Evolutionary conservation across 2,888 invertebrate species (phyloP), one percentile per base, ranked within the genome.

Genomic region (Ectemnius continuus): DNA sequence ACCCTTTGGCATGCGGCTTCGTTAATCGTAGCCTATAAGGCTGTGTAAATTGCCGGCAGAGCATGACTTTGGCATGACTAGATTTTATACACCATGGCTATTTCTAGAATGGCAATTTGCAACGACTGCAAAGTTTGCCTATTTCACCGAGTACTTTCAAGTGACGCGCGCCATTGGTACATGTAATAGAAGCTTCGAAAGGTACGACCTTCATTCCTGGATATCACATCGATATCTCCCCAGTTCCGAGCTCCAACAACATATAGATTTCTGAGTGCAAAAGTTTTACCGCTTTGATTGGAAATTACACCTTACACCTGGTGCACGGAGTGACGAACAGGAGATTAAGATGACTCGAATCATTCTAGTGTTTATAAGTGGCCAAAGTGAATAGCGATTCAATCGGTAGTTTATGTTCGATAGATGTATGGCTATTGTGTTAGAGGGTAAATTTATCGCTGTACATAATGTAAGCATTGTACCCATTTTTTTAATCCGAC

Each of bases 21-120:
- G 73, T 16, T 82, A 75, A 63, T 74, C 72, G 70, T 79, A 69
- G 77, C 62, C 67, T 70, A 74, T 72, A 62, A 57, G 74, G 61
- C 60, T 79, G 61, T 70, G 77, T 60, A 80, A 78, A 75, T 78
- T 73, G 36, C 36, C 36, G 36, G 67, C 47, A 70, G 76, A 82
- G 84, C 84, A 84, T 84, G 84, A 72, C 74, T 80, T 70, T 74
- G 14, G 78, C 78, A 78, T 77, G 77, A 67, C 14, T 78, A 69
- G 67, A 74, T 63, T 36, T 36, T 65, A 28, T 57, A 64, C 63
- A 52, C 36, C 36, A 36, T 56, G 20, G n/a, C n/a, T 67, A 16
- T 70, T 58, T 67, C 46, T 56, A 63, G 48, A 61, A 18, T 46
- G 45, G 48, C 45, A 52, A 57, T 36, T 36, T 36, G 36, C 36